A percentile compares a stretch with the other conserved stretches of the same genome.
Evolutionary conservation across 2,113 vertebrate species (phyloP).

Genomic region (cat (Felis catus)): F.catus_Fca126_mat1.0 CM031414.1:105902501-105903000

Average conservation of each 20-base stretch:
- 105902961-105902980: neutral
- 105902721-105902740: constrained; percentile 80
- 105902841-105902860: constrained; percentile 45
- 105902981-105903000: neutral
- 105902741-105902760: constrained; percentile 81
- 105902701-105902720: constrained; percentile 85
- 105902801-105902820: constrained; percentile 55
- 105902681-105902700: constrained; percentile 82
- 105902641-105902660: constrained; percentile 82
- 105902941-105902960: neutral
- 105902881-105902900: constrained; percentile 28
- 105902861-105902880: constrained; percentile 65
- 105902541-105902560: constrained; percentile 59
- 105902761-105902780: constrained; percentile 83
- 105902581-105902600: constrained; percentile 80
- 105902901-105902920: constrained; percentile 22
- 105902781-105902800: constrained; percentile 77
- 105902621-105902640: constrained; percentile 75
- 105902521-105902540: constrained; percentile 73
- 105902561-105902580: constrained; percentile 77
- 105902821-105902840: constrained; percentile 51
- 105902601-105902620: constrained; percentile 82
- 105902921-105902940: neutral
- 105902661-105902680: constrained; percentile 79
- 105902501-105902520: constrained; percentile 56